Conservation (phyloP, 2,888 invertebrate genomes). For the Lepidocyrtoides sp. region DNA sequence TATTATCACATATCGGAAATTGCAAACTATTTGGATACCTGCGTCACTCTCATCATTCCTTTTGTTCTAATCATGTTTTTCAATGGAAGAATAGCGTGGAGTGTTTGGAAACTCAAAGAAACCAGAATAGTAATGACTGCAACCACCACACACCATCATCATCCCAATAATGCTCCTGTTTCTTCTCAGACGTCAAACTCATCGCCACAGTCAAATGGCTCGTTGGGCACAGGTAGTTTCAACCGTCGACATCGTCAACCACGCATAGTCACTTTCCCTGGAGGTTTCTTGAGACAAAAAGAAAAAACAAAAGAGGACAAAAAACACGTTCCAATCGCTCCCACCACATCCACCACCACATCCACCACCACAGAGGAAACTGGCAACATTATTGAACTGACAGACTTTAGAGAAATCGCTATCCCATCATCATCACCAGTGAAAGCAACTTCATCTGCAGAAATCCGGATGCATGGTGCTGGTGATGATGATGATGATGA, state of each 20-base stretch:
- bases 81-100: conserved; percentile 91
- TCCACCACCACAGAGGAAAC: background rate
- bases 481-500: background rate
- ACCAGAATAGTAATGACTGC: conserved; percentile 76
- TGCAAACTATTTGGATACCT: conserved; percentile 91
- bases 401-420: background rate
- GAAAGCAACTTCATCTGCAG: background rate
- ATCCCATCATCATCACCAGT: too few relatives aligned
- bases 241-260: background rate
- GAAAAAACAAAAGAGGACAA: background rate
- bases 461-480: background rate
- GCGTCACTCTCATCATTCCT: conserved; percentile 91
- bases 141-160: conserved; percentile 52
- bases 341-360: too few relatives aligned
- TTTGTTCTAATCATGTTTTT: conserved; percentile 90
- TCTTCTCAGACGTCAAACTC: background rate
- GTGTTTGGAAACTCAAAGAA: conserved; percentile 89
- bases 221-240: background rate
- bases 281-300: background rate
- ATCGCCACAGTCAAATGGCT: background rate
- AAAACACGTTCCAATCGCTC: too few relatives aligned
- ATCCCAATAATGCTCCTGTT: too few relatives aligned
- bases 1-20: conserved; percentile 89
- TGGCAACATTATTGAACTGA: background rate
- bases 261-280: background rate